A percentile compares a stretch with the other conserved stretches of the same genome.
These are phyloP conservation scores for Acestrorhynchus altus DNA, from an alignment of 2,797 vertebrate species.

Conservation along the genomic window DNA sequence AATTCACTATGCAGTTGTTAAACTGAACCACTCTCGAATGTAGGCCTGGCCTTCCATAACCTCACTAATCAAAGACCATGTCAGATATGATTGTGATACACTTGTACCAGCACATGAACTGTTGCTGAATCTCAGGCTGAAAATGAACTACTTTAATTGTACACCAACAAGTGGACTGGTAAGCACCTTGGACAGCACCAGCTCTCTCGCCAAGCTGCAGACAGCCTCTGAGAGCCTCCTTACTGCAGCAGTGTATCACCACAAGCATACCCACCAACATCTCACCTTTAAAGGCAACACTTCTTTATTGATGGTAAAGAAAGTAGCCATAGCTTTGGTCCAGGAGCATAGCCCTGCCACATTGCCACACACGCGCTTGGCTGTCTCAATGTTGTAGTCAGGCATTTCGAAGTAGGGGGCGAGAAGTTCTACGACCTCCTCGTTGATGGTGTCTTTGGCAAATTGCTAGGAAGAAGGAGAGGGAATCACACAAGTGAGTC, in stretches of 20 bases:
- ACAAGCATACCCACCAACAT: background rate
- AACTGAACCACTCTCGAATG: too few species aligned
- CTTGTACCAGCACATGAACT: background rate
- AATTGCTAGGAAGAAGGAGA: slow-evolving; percentile 83
- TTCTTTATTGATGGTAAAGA: slow-evolving; percentile 96
- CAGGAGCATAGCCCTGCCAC: slow-evolving; percentile 95
- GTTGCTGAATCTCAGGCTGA: too few species aligned
- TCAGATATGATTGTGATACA: too few species aligned
- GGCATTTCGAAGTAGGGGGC: slow-evolving; percentile 92
- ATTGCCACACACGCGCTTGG: slow-evolving; percentile 92
- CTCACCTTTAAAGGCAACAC: slow-evolving; percentile 94
- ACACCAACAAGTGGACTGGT: background rate
- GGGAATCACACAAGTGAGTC: background rate
- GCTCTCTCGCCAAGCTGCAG: background rate
- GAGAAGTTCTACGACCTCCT: slow-evolving; percentile 92
- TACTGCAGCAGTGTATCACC: too few species aligned
- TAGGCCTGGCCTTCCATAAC: too few species aligned
- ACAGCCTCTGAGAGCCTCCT: too few species aligned
- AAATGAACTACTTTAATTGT: too few species aligned
- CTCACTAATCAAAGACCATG: too few species aligned
- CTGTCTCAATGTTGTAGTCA: slow-evolving; percentile 96
- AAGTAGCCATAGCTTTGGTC: slow-evolving; percentile 96
- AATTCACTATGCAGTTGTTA: too few species aligned
- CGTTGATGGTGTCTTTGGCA: slow-evolving; percentile 94
- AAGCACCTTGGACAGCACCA: slow-evolving; percentile 5